phyloP scores from a whole-genome alignment of 2,113 vertebrate species.

The Petrocephalus zakoni region DNA sequence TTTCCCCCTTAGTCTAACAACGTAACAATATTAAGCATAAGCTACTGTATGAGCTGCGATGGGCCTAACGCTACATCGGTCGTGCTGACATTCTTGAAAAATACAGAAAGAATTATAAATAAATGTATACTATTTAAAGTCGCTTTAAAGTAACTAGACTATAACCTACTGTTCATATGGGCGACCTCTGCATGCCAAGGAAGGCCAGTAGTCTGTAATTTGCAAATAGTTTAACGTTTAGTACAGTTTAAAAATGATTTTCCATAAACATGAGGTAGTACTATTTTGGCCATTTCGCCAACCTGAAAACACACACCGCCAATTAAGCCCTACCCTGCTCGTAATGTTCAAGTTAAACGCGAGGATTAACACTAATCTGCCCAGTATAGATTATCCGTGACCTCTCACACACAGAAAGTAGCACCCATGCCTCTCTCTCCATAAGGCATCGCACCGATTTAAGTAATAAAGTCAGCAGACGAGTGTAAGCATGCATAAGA shows the following conservation, averaged over 20 bases:
- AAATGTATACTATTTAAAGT: background rate
- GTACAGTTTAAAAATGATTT: background rate
- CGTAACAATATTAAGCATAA: background rate
- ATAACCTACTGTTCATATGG: background rate
- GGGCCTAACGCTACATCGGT: background rate
- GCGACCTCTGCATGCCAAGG: background rate
- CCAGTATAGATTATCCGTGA: constrained; percentile 13
- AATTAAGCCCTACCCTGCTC: background rate
- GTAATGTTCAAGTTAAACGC: background rate
- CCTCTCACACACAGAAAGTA: background rate
- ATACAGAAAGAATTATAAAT: background rate
- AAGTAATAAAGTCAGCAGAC: background rate
- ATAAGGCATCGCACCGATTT: background rate
- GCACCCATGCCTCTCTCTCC: background rate
- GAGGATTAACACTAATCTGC: constrained; percentile 22
- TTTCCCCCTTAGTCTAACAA: background rate
- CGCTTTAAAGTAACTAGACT: background rate
- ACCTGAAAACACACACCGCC: background rate
- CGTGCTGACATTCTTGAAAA: background rate
- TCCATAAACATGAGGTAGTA: background rate
- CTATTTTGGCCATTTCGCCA: background rate
- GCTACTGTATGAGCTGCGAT: background rate
- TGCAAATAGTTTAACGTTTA: background rate
- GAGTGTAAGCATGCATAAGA: background rate
- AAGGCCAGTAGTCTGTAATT: background rate